phyloP scores from a whole-genome alignment of 1,140 invertebrate species.

The Amyelois transitella region DNA sequence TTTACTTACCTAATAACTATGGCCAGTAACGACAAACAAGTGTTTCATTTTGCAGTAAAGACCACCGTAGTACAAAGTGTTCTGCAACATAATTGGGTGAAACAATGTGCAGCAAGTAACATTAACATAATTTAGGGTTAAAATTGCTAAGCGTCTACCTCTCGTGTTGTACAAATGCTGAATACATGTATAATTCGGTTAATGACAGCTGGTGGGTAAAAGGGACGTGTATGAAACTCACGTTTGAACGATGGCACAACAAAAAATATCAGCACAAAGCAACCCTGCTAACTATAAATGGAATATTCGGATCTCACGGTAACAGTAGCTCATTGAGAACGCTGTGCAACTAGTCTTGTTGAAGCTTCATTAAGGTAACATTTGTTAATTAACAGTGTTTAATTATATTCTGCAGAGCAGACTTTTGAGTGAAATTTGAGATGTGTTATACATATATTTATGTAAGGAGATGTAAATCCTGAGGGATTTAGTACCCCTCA shows the following conservation, averaged over 20 bases:
- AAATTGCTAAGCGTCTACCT: constrained; percentile 36
- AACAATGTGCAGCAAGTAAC: constrained; percentile 19
- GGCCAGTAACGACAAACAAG: no score
- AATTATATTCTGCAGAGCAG: neutral
- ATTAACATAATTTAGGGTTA: constrained; percentile 42
- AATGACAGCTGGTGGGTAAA: constrained; percentile 36
- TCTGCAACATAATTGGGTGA: constrained; percentile 31
- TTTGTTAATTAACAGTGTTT: constrained; percentile 6
- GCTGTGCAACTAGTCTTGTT: constrained; percentile 37
- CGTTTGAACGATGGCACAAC: constrained; percentile 51
- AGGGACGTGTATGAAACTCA: constrained; percentile 43
- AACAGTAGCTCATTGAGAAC: constrained; percentile 51
- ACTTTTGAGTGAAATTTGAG: no score
- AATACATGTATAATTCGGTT: constrained; percentile 33
- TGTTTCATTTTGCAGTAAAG: constrained; percentile 2
- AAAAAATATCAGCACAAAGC: constrained; percentile 54
- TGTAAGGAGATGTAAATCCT: no score
- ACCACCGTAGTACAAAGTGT: constrained; percentile 12
- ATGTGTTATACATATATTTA: no score
- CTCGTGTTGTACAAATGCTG: constrained; percentile 28
- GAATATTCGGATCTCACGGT: constrained; percentile 45
- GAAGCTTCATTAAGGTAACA: constrained; percentile 19
- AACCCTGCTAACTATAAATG: constrained; percentile 68
- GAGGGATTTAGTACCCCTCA: no score
- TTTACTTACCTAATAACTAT: no score